These are phyloP conservation scores for Anguilla megastoma DNA, from an alignment of 2,797 vertebrate species.

Conservation along the genomic window DNA sequence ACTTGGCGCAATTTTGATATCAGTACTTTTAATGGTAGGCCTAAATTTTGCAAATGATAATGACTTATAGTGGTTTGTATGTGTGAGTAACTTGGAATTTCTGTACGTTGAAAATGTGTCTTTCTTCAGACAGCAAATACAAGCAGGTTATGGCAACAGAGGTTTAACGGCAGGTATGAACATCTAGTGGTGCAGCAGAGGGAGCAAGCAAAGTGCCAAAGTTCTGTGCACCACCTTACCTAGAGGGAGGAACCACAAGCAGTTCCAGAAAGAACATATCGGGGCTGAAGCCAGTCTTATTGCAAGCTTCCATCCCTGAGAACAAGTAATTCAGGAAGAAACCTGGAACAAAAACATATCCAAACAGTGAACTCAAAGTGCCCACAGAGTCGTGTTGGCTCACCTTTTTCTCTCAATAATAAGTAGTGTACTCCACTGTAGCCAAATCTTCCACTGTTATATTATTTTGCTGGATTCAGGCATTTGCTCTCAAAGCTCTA, in stretches of 20 bases:
- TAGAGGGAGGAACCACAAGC: slow-evolving; percentile 88
- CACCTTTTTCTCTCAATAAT: too few species aligned
- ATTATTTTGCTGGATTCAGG: neutral
- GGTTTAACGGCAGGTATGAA: neutral
- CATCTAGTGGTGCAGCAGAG: neutral
- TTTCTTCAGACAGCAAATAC: neutral
- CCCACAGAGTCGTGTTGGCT: neutral
- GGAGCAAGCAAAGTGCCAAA: neutral
- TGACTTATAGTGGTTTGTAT: too few species aligned
- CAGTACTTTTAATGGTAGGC: too few species aligned
- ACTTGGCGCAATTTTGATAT: too few species aligned
- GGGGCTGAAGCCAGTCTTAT: slow-evolving; percentile 64
- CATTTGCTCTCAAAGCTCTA: neutral
- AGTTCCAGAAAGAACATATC: slow-evolving; percentile 90
- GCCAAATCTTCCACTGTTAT: neutral
- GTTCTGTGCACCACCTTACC: slow-evolving; percentile 63
- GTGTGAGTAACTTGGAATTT: too few species aligned
- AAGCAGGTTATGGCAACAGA: neutral
- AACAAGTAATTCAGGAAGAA: slow-evolving; percentile 90
- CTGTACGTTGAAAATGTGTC: too few species aligned
- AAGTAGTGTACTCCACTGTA: neutral
- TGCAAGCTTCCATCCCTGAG: slow-evolving; percentile 69
- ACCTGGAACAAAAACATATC: slow-evolving; percentile 65
- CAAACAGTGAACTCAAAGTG: neutral
- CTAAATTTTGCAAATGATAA: too few species aligned